A percentile compares a stretch with the other conserved stretches of the same genome.
phyloP scores from a whole-genome alignment of 30 jellyfish, hydroid and myxozoan genomes.

The Hydra vulgaris region DNA sequence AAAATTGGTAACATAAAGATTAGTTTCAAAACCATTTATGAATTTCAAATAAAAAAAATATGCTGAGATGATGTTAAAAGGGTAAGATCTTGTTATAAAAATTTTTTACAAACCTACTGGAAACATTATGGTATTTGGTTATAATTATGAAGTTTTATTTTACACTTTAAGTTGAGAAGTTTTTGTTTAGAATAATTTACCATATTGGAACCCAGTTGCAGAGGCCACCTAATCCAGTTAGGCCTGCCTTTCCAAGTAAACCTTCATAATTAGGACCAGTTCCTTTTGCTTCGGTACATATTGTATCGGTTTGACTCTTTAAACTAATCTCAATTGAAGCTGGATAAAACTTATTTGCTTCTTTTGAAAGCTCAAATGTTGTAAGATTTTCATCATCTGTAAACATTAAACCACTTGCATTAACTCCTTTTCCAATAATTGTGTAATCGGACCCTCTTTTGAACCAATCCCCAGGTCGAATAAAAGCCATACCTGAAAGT shows the following conservation, averaged over 20 bases:
- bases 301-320: not conserved
- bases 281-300: constrained; percentile 16
- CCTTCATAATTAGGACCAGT: constrained; percentile 20
- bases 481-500: constrained; percentile 18
- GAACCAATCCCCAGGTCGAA: constrained; percentile 31
- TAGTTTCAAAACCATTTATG: no score
- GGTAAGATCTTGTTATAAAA: no score
- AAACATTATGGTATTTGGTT: no score
- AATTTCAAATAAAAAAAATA: no score
- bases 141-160: no score
- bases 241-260: not conserved
- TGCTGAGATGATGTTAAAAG: no score
- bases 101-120: no score
- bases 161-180: no score
- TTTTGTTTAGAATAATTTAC: not conserved
- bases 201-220: constrained; percentile 32
- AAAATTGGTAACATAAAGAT: no score
- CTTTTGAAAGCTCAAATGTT: constrained; percentile 6
- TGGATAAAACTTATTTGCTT: constrained; percentile 10
- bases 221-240: constrained; percentile 24
- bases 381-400: constrained; percentile 1
- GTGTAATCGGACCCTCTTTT: not conserved
- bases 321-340: constrained; percentile 11
- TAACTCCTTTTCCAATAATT: constrained; percentile 7
- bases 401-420: constrained; percentile 3